Percentiles rank a stretch among this genome's conserved stretches.
Evolutionary conservation across 2,113 vertebrate genomes (phyloP).

Genomic region (Xenopus laevis): DNA sequence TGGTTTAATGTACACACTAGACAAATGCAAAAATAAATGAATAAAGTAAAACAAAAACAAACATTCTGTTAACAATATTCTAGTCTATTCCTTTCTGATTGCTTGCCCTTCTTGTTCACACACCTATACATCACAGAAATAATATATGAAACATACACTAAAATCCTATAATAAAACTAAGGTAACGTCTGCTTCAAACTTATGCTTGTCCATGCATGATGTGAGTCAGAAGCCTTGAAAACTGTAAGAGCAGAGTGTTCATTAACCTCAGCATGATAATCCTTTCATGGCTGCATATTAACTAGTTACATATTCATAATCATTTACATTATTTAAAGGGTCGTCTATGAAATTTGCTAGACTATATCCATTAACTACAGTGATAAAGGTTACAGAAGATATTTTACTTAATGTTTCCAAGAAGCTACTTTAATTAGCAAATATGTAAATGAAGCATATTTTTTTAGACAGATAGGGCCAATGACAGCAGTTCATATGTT

Average conservation of each 20-base stretch:
- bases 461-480: conserved; percentile 57
- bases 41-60: no score
- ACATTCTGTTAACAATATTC: no score
- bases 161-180: neutral
- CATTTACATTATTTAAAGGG: conserved; percentile 81
- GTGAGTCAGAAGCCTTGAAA: conserved; percentile 63
- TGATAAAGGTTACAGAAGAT: conserved; percentile 76
- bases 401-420: conserved; percentile 73
- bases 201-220: conserved; percentile 67
- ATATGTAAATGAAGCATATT: conserved; percentile 73
- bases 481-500: conserved; percentile 51
- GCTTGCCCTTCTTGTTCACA: no score
- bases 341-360: conserved; percentile 70
- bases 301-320: conserved; percentile 83
- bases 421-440: conserved; percentile 77
- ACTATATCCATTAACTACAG: conserved; percentile 75
- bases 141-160: neutral
- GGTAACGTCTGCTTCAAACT: conserved; percentile 45
- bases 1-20: neutral
- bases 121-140: no score
- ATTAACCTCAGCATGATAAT: conserved; percentile 80
- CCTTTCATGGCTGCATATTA: conserved; percentile 77
- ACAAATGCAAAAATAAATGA: neutral
- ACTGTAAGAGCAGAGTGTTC: conserved; percentile 71
- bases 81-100: no score